Evolutionary conservation across 2,113 vertebrate species (phyloP).

Genomic region (Crotalus horridus): DNA sequence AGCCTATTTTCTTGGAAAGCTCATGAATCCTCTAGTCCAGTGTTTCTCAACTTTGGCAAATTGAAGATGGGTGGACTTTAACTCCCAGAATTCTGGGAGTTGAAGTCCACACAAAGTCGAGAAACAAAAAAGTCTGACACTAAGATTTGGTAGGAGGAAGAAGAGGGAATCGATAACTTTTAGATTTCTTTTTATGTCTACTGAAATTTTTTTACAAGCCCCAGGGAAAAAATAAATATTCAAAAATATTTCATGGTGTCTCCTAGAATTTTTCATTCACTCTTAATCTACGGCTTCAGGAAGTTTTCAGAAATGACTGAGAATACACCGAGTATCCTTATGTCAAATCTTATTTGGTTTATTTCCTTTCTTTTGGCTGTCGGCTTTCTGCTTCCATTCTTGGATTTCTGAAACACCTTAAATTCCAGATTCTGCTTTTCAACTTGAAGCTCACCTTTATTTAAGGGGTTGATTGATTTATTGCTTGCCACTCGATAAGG

Average conservation of each 20-base stretch:
- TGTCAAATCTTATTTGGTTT: too few relatives aligned
- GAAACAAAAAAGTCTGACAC: background rate
- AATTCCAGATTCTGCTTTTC: conserved; percentile 1
- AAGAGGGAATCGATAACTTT: background rate
- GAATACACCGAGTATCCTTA: background rate
- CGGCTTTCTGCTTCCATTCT: background rate
- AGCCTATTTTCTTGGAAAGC: background rate
- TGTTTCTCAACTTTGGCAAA: background rate
- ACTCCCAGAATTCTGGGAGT: background rate
- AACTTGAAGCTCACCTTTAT: background rate
- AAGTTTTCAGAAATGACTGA: background rate
- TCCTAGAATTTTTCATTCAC: background rate
- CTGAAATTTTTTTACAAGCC: background rate
- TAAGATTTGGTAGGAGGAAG: background rate
- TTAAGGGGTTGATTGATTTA: background rate
- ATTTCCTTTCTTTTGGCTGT: background rate
- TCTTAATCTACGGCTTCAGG: background rate
- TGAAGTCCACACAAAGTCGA: background rate
- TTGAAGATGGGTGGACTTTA: background rate
- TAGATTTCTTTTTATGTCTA: background rate
- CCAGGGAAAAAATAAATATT: background rate
- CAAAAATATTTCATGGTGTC: background rate
- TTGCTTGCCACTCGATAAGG: background rate
- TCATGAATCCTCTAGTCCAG: background rate
- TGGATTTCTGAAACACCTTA: background rate